A percentile compares a stretch with the other conserved stretches of the same genome.
Evolutionary conservation across 2,113 vertebrate species (phyloP).

Genomic region (Micronycteris hirsuta): DNA sequence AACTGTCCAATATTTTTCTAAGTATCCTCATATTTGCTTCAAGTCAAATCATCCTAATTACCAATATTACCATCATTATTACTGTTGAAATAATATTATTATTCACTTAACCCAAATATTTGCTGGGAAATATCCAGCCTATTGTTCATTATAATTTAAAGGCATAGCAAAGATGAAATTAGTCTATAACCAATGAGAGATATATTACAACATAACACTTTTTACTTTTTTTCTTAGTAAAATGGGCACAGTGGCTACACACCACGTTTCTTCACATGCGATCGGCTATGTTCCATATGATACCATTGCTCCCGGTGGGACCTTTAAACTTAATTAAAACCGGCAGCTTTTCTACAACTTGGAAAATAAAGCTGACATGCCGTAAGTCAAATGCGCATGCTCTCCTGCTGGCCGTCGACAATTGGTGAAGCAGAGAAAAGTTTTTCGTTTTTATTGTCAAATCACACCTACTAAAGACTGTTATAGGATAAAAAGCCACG

Average conservation of each 20-base stretch:
- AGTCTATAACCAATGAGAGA: neutral
- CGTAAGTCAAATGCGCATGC: conserved; percentile 35
- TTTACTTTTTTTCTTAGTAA: neutral
- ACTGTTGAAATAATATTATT: neutral
- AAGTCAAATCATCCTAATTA: neutral
- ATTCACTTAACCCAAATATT: neutral
- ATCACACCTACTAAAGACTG: neutral
- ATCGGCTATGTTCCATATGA: conserved; percentile 43
- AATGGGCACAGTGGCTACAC: conserved; percentile 11
- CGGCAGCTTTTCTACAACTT: conserved; percentile 24
- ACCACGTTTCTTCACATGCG: neutral
- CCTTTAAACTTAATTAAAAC: conserved; percentile 61
- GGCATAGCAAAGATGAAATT: neutral
- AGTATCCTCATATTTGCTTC: neutral
- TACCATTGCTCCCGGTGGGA: conserved; percentile 35
- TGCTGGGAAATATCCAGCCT: neutral
- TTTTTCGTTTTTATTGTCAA: neutral
- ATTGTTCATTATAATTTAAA: neutral
- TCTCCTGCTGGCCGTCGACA: conserved; percentile 25
- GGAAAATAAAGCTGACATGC: conserved; percentile 54
- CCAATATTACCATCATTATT: neutral
- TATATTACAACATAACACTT: neutral
- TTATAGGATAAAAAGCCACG: neutral
- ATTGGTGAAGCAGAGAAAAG: neutral
- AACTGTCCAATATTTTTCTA: neutral